Base-by-base conservation (phyloP, 1,140 invertebrate species). In the Saccostrea echinata region DNA sequence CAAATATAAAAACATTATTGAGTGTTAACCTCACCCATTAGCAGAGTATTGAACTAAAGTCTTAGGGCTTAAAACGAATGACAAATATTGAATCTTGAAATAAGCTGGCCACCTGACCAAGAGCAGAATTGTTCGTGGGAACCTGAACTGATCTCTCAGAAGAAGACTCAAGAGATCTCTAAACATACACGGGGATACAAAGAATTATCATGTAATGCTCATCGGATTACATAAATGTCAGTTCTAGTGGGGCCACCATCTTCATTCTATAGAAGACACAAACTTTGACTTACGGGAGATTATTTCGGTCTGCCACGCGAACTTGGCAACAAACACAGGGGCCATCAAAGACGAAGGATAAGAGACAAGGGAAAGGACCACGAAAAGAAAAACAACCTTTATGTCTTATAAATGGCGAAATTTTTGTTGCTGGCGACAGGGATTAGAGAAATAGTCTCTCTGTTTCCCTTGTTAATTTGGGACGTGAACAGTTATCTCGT, bases 61-160 rank as follows among this genome's bases (percentile, higher is more conserved):
- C 68, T 76, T 76, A 76, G 18, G 16, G 24, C 13, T 76, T 16
- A 76, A 71, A 76, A 30, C 68, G 68, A 27, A 76, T 33, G 68
- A 76, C 68, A 76, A 76, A 76, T 76, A 76, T 76, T 76, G 68
- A 76, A 76, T 16, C 27, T 76, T 76, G 68, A 76, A 76, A 76
- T 76, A 76, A 76, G 24, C 27, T 76, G 27, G 68, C 68, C 68
- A 76, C 68, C 68, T 76, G 68, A 76, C 68, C 68, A 30, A 27
- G 12, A 30, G 27, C 16, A 76, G 24, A 27, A 27, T 30, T 18
- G 68, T 76, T 33, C 68, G 68, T 76, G 68, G 68, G 68, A 76
- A 76, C 68, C 27, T 9, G 27, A 76, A 33, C 68, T 30, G 68
- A 16, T 33, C 27, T 30, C 3, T 27, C 27, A 11, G 68, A 30